A percentile compares a stretch with the other conserved stretches of the same genome.
Conservation (phyloP, 1,140 invertebrate species). For the Elysia chlorotica region DNA sequence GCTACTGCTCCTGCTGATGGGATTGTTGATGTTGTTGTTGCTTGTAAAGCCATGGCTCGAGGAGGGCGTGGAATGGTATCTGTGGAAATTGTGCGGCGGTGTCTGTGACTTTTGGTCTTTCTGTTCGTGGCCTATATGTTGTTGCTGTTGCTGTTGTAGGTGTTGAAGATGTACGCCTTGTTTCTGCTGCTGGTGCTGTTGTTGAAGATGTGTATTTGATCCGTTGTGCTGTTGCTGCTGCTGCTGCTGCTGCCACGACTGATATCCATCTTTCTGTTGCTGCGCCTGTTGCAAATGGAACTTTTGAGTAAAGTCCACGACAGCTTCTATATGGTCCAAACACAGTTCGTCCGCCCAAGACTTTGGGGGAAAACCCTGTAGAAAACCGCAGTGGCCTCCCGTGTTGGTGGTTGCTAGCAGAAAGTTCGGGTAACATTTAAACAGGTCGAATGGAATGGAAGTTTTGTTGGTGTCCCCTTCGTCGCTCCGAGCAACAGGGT, state of each 20-base stretch:
- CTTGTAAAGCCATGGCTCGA: background rate
- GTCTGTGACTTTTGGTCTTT: background rate
- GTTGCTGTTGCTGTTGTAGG: no score
- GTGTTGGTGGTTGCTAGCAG: slow-evolving; percentile 38
- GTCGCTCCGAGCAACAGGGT: slow-evolving; percentile 35
- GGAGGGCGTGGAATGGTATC: background rate
- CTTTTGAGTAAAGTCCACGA: slow-evolving; percentile 37
- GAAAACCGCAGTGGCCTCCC: slow-evolving; percentile 52
- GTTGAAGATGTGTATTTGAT: no score
- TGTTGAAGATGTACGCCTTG: no score
- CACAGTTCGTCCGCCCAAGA: slow-evolving; percentile 39
- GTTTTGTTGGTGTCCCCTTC: no score
- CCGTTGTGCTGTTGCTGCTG: background rate
- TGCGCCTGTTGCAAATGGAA: background rate
- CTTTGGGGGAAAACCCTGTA: slow-evolving; percentile 28
- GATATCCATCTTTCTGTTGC: no score
- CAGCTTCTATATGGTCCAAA: slow-evolving; percentile 41
- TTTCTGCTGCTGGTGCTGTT: no score
- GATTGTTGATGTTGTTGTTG: no score
- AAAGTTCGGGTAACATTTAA: slow-evolving; percentile 45
- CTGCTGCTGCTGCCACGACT: background rate
- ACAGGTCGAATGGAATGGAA: slow-evolving; percentile 50
- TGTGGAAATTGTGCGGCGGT: background rate
- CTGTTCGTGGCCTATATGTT: background rate
- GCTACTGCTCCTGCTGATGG: no score